These are phyloP conservation scores for Candoia aspera DNA, from an alignment of 2,113 vertebrate genomes.

Conservation along the genomic window DNA sequence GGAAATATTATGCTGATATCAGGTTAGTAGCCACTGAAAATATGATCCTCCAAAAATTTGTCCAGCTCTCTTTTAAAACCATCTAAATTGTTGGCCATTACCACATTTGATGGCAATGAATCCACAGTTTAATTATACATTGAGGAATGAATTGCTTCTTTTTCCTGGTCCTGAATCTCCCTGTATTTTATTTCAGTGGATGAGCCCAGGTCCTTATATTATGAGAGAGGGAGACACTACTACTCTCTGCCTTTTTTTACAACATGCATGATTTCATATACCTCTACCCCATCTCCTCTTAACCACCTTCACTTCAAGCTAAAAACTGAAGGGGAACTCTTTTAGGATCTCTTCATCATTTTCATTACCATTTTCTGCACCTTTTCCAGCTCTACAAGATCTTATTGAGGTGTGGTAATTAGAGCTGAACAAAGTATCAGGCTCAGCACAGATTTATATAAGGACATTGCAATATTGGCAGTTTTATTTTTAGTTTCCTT, in stretches of 20 bases:
- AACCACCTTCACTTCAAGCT: neutral
- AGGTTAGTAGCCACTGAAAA: no score
- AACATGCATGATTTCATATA: neutral
- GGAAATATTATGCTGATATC: no score
- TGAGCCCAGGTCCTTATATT: neutral
- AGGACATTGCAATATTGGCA: neutral
- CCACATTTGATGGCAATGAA: neutral
- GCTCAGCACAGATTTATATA: neutral
- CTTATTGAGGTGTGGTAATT: neutral
- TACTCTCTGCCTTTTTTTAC: neutral
- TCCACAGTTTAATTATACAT: neutral
- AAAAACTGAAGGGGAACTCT: neutral
- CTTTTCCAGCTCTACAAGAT: neutral
- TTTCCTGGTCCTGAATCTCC: neutral
- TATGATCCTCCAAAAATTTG: no score
- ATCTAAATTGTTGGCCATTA: neutral
- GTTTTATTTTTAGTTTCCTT: constrained; percentile 2
- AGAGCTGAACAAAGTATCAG: neutral
- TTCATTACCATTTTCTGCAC: neutral
- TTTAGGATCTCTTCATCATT: neutral
- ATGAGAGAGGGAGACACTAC: neutral
- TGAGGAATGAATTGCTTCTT: neutral
- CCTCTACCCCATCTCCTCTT: neutral
- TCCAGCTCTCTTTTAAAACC: neutral
- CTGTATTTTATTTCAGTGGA: neutral